Conservation (phyloP, 2,797 vertebrate species). For the Myotis pilosus region DNA sequence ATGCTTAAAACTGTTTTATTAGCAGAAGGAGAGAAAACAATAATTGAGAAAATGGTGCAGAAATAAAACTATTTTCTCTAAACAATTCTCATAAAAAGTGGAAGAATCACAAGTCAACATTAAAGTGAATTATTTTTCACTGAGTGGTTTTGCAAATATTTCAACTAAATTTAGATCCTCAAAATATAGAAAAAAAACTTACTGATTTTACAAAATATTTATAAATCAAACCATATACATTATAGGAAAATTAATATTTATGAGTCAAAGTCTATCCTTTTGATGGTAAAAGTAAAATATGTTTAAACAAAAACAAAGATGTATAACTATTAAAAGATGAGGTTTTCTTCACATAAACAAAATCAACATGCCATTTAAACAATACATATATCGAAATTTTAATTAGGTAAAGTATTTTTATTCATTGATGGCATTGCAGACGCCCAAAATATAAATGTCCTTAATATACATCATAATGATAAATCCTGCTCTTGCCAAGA, state of each 20-base stretch:
- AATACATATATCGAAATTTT: constrained; percentile 10
- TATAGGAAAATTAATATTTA: neutral
- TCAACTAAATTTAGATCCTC: neutral
- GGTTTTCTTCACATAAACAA: neutral
- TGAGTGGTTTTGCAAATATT: neutral
- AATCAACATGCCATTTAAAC: neutral
- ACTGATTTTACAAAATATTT: neutral
- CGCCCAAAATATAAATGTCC: too few relatives aligned
- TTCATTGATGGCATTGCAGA: neutral
- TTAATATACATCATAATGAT: neutral
- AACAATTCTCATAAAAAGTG: neutral
- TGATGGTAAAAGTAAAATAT: neutral
- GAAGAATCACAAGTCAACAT: neutral
- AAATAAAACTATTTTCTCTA: constrained; percentile 43
- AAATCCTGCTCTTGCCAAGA: neutral
- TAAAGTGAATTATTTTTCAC: constrained; percentile 3
- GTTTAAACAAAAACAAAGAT: neutral
- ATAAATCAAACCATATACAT: neutral
- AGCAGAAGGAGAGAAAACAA: neutral
- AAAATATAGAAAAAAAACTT: neutral
- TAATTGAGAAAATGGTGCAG: neutral
- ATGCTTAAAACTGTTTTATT: neutral
- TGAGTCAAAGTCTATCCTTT: neutral
- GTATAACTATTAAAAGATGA: neutral
- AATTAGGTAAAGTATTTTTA: neutral